Evolutionary conservation across 2,113 vertebrate genomes (phyloP).

Genomic region (Pteruthius melanotis): DNA sequence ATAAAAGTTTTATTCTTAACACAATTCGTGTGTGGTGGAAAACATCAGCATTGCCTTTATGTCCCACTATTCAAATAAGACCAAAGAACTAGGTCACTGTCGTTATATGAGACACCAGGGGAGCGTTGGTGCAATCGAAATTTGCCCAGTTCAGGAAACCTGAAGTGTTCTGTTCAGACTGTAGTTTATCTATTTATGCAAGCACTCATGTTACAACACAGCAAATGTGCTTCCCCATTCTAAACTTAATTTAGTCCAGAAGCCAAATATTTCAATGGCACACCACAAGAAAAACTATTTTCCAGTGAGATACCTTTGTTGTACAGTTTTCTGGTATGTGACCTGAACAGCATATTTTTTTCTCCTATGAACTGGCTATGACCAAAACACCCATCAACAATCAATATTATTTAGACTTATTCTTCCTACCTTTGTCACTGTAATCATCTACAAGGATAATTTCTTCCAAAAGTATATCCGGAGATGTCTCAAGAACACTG

Average conservation of each 20-base stretch:
- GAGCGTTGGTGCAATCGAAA: background rate
- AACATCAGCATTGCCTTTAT: background rate
- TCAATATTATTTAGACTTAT: background rate
- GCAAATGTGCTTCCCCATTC: background rate
- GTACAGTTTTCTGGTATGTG: background rate
- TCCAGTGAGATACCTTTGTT: background rate
- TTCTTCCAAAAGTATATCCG: conserved; percentile 89
- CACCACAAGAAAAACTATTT: background rate
- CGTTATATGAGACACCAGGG: background rate
- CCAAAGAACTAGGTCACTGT: background rate
- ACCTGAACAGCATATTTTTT: background rate
- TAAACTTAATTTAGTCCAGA: background rate
- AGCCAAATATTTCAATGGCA: background rate
- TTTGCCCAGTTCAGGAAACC: background rate
- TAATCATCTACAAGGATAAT: conserved; percentile 96
- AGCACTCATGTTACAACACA: background rate
- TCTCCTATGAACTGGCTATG: background rate
- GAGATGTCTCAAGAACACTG: conserved; percentile 95
- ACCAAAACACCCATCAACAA: background rate
- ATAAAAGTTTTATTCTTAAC: background rate
- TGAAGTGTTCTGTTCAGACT: background rate
- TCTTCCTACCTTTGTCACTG: conserved; percentile 86
- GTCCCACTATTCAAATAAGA: background rate
- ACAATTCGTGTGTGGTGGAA: background rate
- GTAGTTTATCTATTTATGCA: background rate